phyloP scores from a whole-genome alignment of 2,888 invertebrate species.

The Amphipyra berbera region DNA sequence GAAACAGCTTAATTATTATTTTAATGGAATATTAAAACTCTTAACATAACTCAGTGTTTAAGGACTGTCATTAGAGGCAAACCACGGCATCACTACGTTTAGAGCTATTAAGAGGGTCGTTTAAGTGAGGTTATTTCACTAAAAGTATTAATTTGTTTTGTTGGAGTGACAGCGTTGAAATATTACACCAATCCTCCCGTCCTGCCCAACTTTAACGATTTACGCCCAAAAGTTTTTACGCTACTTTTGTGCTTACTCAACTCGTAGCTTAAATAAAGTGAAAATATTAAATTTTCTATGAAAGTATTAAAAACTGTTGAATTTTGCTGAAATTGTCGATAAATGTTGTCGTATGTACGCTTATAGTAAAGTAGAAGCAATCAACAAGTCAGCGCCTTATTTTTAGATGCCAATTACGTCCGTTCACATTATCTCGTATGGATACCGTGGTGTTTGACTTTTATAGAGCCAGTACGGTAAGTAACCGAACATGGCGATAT shows the following conservation, averaged over 20 bases:
- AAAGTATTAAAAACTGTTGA: too few relatives aligned
- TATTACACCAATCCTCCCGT: constrained; percentile 56
- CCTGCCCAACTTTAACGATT: constrained; percentile 19
- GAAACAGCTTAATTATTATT: constrained; percentile 74
- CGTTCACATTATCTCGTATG: constrained; percentile 34
- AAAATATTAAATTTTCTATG: not conserved
- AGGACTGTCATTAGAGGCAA: constrained; percentile 66
- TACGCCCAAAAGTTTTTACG: constrained; percentile 1
- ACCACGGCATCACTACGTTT: constrained; percentile 61
- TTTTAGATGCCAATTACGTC: constrained; percentile 50
- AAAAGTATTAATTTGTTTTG: constrained; percentile 56
- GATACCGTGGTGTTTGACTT: constrained; percentile 28
- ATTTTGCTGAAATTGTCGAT: too few relatives aligned
- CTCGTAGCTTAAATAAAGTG: not conserved
- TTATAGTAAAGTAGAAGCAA: constrained; percentile 29
- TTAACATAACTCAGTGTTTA: constrained; percentile 71
- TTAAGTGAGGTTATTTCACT: constrained; percentile 66
- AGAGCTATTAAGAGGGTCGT: constrained; percentile 64
- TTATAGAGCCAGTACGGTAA: constrained; percentile 32
- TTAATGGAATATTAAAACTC: constrained; percentile 68
- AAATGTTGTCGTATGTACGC: not conserved
- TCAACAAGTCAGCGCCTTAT: constrained; percentile 32
- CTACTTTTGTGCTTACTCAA: not conserved
- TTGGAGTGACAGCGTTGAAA: constrained; percentile 57
- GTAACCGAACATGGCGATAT: constrained; percentile 26